Base-by-base conservation (phyloP, 2,888 invertebrate species). In the Neocrepidodera transversa region DNA sequence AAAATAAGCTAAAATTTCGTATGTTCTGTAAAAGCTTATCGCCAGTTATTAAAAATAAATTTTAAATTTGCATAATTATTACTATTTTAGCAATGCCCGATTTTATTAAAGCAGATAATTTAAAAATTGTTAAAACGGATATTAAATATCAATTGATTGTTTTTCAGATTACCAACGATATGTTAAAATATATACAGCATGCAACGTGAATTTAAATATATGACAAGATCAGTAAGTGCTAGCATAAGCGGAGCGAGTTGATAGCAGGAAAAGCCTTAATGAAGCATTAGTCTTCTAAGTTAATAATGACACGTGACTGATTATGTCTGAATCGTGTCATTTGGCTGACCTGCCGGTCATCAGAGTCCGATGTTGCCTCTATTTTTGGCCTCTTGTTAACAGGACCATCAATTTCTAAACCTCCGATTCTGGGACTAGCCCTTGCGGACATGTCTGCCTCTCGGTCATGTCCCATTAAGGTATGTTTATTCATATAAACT, bases 291-390 rank as follows among this genome's bases (percentile, higher is more conserved):
- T 75, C 71, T 62, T 72, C 74, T 74, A 76, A 71, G 64, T 75
- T 74, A 68, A 75, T 72, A 65, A 70, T 66, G 64, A 71, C 64
- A 58, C 72, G 71, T 61, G 73, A 58, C 57, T 66, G 68, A 32
- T 67, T 49, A 48, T 65, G 58, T 61, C 67, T 71, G 66, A 68
- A 69, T 68, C 71, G 69, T 62, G 70, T 66, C 57, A 67, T 63
- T 69, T 76, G 75, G 75, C 79, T 78, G 78, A 79, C 78, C 78
- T 78, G 79, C 69, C 78, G 78, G 61, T 78, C 78, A 65, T 76
- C 76, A 13, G 67, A 70, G 57, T 77, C 78, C n/a, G 68, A 70
- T 54, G 68, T 72, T n/a, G 67, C 63, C 52, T 78, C 78, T 42
- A 76, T 53, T 70, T 76, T 78, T 23, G 74, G 71, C 60, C 74